These are phyloP conservation scores for Hemithea aestivaria DNA, from an alignment of 2,888 invertebrate genomes.

Conservation along the genomic window DNA sequence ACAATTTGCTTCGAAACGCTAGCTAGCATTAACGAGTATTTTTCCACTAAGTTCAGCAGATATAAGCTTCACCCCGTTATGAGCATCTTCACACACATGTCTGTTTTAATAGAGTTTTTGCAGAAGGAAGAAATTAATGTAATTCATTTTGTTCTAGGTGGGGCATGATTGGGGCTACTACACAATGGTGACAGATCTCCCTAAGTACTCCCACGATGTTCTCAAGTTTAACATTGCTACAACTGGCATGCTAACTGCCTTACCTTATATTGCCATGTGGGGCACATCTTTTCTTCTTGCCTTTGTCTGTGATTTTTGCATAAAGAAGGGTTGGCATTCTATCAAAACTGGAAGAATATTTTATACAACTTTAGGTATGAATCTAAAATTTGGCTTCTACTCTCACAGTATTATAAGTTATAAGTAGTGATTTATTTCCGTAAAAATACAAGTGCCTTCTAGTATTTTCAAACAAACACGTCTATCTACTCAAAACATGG, in stretches of 20 bases:
- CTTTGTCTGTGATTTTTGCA: constrained; percentile 83
- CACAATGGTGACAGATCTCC: constrained; percentile 85
- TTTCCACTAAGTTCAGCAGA: too few relatives aligned
- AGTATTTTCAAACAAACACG: too few relatives aligned
- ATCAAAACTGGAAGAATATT: constrained; percentile 81
- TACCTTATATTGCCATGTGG: constrained; percentile 85
- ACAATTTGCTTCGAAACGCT: too few relatives aligned
- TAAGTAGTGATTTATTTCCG: too few relatives aligned
- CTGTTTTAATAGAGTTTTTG: too few relatives aligned
- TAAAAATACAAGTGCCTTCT: too few relatives aligned
- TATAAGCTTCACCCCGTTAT: too few relatives aligned
- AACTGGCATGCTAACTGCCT: constrained; percentile 80
- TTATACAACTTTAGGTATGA: constrained; percentile 83
- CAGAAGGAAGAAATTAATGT: too few relatives aligned
- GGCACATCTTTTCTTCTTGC: constrained; percentile 81
- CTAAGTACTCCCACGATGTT: constrained; percentile 83
- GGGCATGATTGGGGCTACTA: constrained; percentile 84
- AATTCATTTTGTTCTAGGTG: constrained; percentile 42
- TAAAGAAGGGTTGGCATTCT: constrained; percentile 79
- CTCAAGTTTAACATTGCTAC: constrained; percentile 81
- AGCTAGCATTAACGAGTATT: too few relatives aligned
- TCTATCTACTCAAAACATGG: too few relatives aligned
- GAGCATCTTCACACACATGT: too few relatives aligned
- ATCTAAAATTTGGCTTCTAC: neutral
- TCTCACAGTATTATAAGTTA: too few relatives aligned